Percentiles rank a stretch among this genome's conserved stretches.
Evolutionary conservation across 2,113 vertebrate genomes (phyloP).

Genomic region (Apeltes quadracus): DNA sequence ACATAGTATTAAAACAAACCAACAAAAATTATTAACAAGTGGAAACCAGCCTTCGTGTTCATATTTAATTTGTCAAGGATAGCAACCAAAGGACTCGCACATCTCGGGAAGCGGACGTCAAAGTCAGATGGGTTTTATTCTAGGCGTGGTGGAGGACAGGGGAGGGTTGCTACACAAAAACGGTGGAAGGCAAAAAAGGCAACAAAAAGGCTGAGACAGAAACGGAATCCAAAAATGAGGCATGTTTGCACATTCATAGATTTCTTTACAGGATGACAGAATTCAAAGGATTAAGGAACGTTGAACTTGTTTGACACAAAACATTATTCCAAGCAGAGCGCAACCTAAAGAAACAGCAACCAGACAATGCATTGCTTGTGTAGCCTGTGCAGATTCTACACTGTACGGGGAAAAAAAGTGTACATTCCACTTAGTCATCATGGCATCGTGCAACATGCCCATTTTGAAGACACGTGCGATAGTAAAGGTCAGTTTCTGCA

Average conservation of each 20-base stretch:
- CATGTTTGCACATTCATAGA: too few relatives aligned
- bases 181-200: too few relatives aligned
- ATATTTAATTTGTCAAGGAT: too few relatives aligned
- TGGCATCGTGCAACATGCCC: neutral
- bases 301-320: neutral
- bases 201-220: too few relatives aligned
- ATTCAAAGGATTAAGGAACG: neutral
- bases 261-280: too few relatives aligned
- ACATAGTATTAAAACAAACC: neutral
- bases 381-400: neutral
- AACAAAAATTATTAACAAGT: neutral
- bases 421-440: conserved; percentile 5
- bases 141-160: too few relatives aligned
- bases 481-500: conserved; percentile 24
- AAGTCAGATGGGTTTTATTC: too few relatives aligned
- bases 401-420: neutral
- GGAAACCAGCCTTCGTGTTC: neutral
- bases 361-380: neutral
- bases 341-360: neutral
- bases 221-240: too few relatives aligned
- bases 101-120: too few relatives aligned
- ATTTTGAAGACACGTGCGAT: conserved; percentile 9
- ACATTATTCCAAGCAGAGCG: neutral
- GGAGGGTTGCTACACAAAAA: too few relatives aligned
- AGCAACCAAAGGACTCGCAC: too few relatives aligned